Conservation (phyloP, 2,797 vertebrate genomes). For the Coregonus sp. region DNA sequence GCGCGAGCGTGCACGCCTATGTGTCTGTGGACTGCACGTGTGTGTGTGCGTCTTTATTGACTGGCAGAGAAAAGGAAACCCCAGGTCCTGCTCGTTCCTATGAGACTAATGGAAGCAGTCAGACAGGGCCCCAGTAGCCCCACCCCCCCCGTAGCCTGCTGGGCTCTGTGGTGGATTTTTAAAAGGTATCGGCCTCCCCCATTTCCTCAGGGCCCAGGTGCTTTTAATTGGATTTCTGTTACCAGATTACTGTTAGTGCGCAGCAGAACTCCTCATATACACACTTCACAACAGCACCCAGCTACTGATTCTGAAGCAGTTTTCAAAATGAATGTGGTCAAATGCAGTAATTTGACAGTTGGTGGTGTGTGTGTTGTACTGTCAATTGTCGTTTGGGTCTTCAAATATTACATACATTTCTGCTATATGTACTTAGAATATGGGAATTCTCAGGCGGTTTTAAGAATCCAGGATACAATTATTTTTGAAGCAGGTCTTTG, state of each 20-base stretch:
- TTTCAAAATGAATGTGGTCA: not conserved
- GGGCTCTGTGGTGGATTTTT: slow-evolving; percentile 55
- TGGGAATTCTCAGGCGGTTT: not conserved
- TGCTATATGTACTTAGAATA: not conserved
- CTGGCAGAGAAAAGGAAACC: no score
- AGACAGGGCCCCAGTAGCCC: not conserved
- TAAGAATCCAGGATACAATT: no score
- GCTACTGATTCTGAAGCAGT: not conserved
- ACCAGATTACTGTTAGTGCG: not conserved
- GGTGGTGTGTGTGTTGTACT: not conserved
- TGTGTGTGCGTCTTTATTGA: slow-evolving; percentile 11
- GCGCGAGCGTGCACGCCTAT: no score
- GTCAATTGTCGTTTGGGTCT: not conserved
- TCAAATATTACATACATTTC: not conserved
- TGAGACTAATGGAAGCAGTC: no score
- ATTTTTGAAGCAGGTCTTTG: no score
- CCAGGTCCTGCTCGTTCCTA: no score
- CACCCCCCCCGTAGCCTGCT: slow-evolving; percentile 17
- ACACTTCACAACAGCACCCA: not conserved
- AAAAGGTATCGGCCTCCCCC: slow-evolving; percentile 41
- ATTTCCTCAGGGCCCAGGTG: slow-evolving; percentile 43
- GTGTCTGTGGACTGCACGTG: no score
- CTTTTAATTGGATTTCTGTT: slow-evolving; percentile 1
- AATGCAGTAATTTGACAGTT: not conserved
- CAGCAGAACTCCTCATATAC: not conserved